Evolutionary conservation across 2,113 vertebrate species (phyloP), one percentile per base, ranked within the genome.

Genomic region (Tamias sibiricus): DNA sequence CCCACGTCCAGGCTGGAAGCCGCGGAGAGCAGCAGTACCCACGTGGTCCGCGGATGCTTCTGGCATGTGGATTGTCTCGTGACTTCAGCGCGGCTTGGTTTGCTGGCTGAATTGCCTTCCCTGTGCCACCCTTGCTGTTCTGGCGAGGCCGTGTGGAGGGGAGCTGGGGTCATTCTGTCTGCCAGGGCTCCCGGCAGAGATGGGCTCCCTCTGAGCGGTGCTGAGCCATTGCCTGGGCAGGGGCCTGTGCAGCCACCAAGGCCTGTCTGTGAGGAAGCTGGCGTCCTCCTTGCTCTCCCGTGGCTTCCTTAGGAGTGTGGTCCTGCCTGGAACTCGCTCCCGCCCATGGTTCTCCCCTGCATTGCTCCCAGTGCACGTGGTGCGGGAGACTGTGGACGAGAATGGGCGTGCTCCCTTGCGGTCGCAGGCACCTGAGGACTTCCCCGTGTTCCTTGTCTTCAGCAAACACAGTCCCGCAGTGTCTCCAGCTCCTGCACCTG

Each of bases 391-490:
- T 68, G 8, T 32, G 13, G 35, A 35, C 32, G 64, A 28, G 64
- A 32, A 42, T 19, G 32, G 2, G 28, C 10, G 28, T 28, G 62
- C 28, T 30, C 32, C 62, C 62, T 64, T 3, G 30, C 64, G 35
- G 0, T 5, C 3, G 5, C 28, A 32, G 64, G 30, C 6, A 13
- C 4, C 30, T 6, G 12, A 30, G 30, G 28, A 47, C 3, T 42
- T 42, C 80, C 28, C 47, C 59, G 66, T 13, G 32, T 22, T 66
- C 47, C 30, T 1, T 35, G 40, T 30, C 62, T 19, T 81, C 47
- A 7, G 6, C n/a, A 66, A 32, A 19, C 1, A 30, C 30, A 32
- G 64, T 35, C 64, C 26, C 22, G 32, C 37, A 42, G 26, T 30
- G 14, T 3, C 59, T 54, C 49, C 26, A 54, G 12, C 49, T 68